Evolutionary conservation across 2,888 invertebrate species (phyloP), one percentile per base, ranked within the genome.

Genomic region (Brachylomia viminalis): DNA sequence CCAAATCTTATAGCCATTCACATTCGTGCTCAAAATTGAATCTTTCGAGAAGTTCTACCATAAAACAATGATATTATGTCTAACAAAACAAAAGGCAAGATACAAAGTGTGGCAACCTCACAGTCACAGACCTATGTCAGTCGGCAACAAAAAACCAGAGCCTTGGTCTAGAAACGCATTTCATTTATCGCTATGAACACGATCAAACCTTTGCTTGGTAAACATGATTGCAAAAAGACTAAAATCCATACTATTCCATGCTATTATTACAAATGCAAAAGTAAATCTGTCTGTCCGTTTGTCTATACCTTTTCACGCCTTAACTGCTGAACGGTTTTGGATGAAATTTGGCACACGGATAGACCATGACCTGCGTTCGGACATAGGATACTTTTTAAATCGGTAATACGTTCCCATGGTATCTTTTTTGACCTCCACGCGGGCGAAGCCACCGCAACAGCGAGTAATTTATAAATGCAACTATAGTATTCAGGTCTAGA

Each of bases 121-220:
- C 62, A 27, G 20, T 20, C 20, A 27, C 70, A 75, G 65, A 56
- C 61, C 61, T 72, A 58, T 33, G 52, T 65, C 54, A 54, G 30
- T 52, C 13, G 5, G 13, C 62, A 47, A 49, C 56, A 69, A 80
- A 68, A 73, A 84, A 67, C 42, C n/a, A 66, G 38, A 76, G 38
- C 86, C 82, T 86, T 82, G 87, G 30, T 79, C 86, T 79, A 85
- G 15, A 79, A 83, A 79, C 75, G 74, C 68, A 76, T 79, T 75
- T 70, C 70, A 72, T 79, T 74, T 33, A 75, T 72, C 68, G 62
- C 65, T 76, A 56, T 61, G 13, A 42, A 56, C 58, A 45, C 47
- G 69, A 67, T 49, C n/a, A 52, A 38, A 66, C 47, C 13, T 67
- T 64, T 59, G 33, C 42, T 62, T 67, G 13, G 42, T 47, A 65